Percentiles rank a stretch among this genome's conserved stretches.
These are phyloP conservation scores for Drosophila ohnishii DNA, from an alignment of 1,140 invertebrate genomes.

Conservation along the genomic window DNA sequence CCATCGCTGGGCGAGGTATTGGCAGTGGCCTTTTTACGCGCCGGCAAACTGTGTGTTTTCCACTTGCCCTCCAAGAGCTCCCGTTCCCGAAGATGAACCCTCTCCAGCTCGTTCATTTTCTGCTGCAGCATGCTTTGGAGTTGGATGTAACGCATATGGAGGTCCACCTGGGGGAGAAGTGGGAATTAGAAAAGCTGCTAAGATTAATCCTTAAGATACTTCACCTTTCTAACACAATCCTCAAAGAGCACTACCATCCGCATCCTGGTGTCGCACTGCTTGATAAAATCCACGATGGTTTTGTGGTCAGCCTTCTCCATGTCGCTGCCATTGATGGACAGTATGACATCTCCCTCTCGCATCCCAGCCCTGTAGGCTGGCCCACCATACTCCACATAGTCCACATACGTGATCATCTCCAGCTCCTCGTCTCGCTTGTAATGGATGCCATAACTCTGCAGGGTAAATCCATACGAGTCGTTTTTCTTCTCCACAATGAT, in stretches of 20 bases:
- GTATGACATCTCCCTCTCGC: conserved; percentile 96
- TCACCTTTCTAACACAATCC: conserved; percentile 94
- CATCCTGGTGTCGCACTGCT: conserved; percentile 94
- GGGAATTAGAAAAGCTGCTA: not conserved
- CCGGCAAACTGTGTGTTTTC: conserved; percentile 93
- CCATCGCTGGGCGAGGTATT: conserved; percentile 85
- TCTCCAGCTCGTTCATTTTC: conserved; percentile 93
- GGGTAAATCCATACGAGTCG: conserved; percentile 96
- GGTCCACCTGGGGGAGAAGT: conserved; percentile 86
- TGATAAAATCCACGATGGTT: conserved; percentile 94
- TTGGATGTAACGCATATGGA: conserved; percentile 95
- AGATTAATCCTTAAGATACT: not conserved
- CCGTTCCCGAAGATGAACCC: conserved; percentile 91
- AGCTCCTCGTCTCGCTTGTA: conserved; percentile 92
- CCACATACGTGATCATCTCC: conserved; percentile 97
- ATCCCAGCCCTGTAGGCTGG: conserved; percentile 95
- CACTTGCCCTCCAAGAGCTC: conserved; percentile 92
- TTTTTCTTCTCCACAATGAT: conserved; percentile 96
- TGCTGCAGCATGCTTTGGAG: conserved; percentile 92
- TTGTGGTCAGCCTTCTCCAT: conserved; percentile 96
- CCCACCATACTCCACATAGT: conserved; percentile 96
- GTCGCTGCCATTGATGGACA: conserved; percentile 96
- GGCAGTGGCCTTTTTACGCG: conserved; percentile 88
- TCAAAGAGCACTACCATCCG: conserved; percentile 97
- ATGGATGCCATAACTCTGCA: conserved; percentile 97